These are phyloP conservation scores for Oscheius onirici DNA, from an alignment of 2,888 invertebrate species.

Conservation along the genomic window DNA sequence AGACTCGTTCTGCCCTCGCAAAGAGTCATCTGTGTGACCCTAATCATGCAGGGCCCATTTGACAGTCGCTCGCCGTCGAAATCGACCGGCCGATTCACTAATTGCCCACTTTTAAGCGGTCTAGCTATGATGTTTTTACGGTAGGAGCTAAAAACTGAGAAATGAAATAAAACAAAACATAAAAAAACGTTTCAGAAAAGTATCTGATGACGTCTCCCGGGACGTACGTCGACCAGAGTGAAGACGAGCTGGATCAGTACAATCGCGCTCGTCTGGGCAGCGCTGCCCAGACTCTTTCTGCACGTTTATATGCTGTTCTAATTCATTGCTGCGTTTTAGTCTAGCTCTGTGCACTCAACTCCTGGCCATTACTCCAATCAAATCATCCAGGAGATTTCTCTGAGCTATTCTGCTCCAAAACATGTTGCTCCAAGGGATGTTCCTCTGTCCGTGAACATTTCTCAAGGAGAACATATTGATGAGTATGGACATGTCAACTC, in stretches of 20 bases:
- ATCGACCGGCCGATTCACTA: slow-evolving; percentile 31
- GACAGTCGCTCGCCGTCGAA: slow-evolving; percentile 27
- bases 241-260: slow-evolving; percentile 36
- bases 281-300: slow-evolving; percentile 30
- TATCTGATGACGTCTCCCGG: slow-evolving; percentile 32
- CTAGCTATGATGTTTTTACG: slow-evolving; percentile 23
- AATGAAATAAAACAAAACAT: background rate
- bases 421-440: slow-evolving; percentile 32
- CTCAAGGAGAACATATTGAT: slow-evolving; percentile 25
- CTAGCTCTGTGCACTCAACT: slow-evolving; percentile 33
- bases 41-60: slow-evolving; percentile 32
- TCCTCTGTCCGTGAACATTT: slow-evolving; percentile 31
- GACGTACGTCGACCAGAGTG: slow-evolving; percentile 37
- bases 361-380: slow-evolving; percentile 34
- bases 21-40: slow-evolving; percentile 33
- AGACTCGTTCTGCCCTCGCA: slow-evolving; percentile 29
- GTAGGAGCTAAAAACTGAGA: slow-evolving; percentile 15
- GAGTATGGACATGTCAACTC: slow-evolving; percentile 31
- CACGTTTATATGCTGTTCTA: background rate
- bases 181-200: slow-evolving; percentile 27
- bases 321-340: slow-evolving; percentile 29
- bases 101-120: slow-evolving; percentile 28
- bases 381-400: slow-evolving; percentile 46
- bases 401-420: slow-evolving; percentile 45
- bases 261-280: slow-evolving; percentile 36